These are phyloP conservation scores for Hippolais icterina DNA, from an alignment of 2,113 vertebrate genomes.

Conservation along the genomic window DNA sequence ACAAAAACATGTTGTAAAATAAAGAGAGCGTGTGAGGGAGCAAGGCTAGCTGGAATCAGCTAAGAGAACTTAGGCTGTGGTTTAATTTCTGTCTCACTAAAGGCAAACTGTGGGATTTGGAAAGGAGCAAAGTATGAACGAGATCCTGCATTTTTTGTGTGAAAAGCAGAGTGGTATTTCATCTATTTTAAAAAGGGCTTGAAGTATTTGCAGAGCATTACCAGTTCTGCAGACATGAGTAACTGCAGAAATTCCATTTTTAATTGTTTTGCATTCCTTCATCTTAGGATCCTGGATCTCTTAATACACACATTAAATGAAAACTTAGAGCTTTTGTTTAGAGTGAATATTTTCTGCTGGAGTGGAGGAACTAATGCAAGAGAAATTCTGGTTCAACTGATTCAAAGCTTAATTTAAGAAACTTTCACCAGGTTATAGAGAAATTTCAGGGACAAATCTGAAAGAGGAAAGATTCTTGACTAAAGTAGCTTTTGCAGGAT, in stretches of 20 bases:
- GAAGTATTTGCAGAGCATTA: conserved; percentile 38
- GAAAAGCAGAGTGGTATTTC: conserved; percentile 32
- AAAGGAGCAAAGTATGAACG: background rate
- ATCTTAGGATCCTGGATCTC: background rate
- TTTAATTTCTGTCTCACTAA: conserved; percentile 47
- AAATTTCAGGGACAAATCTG: background rate
- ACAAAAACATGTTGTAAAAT: background rate
- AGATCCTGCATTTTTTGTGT: background rate
- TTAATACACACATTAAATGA: background rate
- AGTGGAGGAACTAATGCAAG: background rate
- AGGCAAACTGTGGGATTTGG: conserved; percentile 36
- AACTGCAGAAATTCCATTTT: conserved; percentile 42
- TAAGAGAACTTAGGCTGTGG: background rate
- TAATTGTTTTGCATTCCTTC: conserved; percentile 55
- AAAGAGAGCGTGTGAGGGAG: background rate
- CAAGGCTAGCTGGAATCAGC: background rate
- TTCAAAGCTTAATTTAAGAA: background rate
- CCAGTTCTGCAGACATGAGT: background rate
- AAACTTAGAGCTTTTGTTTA: background rate
- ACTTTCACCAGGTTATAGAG: background rate
- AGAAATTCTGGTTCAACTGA: background rate
- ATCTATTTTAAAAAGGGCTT: background rate
- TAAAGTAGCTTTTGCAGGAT: background rate
- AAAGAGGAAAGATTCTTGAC: background rate
- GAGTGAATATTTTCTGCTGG: background rate